Conservation (phyloP, 2,797 vertebrate species). For the Prunella strophiata region DNA sequence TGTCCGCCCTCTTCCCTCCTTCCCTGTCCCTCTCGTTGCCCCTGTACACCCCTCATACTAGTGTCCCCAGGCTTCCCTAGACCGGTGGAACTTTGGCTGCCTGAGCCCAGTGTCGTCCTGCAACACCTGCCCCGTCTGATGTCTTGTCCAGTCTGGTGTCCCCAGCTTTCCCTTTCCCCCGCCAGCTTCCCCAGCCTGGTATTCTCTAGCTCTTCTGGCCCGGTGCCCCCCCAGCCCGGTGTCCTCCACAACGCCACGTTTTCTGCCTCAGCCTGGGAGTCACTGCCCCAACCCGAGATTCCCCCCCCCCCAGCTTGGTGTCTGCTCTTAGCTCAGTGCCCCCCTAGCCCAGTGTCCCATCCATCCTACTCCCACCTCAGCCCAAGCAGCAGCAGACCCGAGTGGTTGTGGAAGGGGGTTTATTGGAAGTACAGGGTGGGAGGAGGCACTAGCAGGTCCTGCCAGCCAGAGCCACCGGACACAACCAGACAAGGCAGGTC, state of each 20-base stretch:
- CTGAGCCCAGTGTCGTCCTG: no score
- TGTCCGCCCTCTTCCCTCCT: background rate
- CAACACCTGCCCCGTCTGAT: rapidly evolving
- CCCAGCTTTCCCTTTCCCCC: background rate
- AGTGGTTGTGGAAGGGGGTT: background rate
- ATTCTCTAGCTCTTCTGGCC: background rate
- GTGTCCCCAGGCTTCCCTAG: background rate
- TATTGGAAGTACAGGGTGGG: background rate
- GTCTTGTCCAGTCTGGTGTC: background rate
- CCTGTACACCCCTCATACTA: no score
- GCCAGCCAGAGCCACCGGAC: background rate
- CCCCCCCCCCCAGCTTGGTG: rapidly evolving
- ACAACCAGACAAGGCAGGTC: background rate
- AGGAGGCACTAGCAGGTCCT: background rate
- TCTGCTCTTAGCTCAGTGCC: background rate
- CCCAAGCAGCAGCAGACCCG: background rate
- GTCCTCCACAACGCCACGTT: background rate
- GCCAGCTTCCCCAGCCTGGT: background rate
- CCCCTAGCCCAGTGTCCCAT: background rate
- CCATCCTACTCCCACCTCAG: background rate
- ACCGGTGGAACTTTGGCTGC: background rate
- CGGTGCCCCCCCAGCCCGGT: no score
- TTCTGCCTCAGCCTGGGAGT: background rate
- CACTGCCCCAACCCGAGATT: background rate
- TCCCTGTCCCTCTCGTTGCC: background rate